Evolutionary conservation across 1,140 invertebrate genomes (phyloP), one percentile per base, ranked within the genome.

Genomic region (Drosophila saltans): DNA sequence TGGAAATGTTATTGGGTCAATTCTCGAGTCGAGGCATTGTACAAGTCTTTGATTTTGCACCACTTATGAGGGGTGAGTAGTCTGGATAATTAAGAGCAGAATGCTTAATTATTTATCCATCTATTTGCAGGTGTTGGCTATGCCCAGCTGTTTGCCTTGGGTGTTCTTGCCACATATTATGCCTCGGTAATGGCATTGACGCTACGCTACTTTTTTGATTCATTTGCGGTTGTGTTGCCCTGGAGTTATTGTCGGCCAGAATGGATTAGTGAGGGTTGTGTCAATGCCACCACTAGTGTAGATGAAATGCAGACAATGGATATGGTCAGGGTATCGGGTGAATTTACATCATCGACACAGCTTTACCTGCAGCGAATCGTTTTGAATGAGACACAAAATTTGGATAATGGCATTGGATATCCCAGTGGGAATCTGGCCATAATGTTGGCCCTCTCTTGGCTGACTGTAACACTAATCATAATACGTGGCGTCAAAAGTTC

Each of bases 1-100:
- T 98, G 93, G 97, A 98, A 91, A 96, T 96, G 92, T 93, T 95
- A 2, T 82, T 97, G 1, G 96, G 96, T 6, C 96, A 97, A 85
- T 97, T 97, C 79, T 94, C 96, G 4, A 94, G 95, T 56, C 94
- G 94, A 36, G 96, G 96, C 30, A 95, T 95, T 45, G 95, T 97
- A 8, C 95, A 94, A 72, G 93, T 95, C 40, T 95, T 94, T 91
- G 92, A 93, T 28, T 89, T 94, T 66, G 80, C 93, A 9, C 94
- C 95, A 5, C 94, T 94, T 3, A 94, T 96, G 93, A 94, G 94
- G 94, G 95, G 95, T 96, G 73, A 66, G 72, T 36, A 16, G 16
- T 16, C 4, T 30, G 28, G 28, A 30, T 30, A 30, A 30, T 30
- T 2, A 30, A 30, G 4, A 30, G 28, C 2, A 30, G 3, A 41